Evolutionary conservation across 2,797 vertebrate species (phyloP), one percentile per base, ranked within the genome.

Genomic region (Danio jaintianensis): DNA sequence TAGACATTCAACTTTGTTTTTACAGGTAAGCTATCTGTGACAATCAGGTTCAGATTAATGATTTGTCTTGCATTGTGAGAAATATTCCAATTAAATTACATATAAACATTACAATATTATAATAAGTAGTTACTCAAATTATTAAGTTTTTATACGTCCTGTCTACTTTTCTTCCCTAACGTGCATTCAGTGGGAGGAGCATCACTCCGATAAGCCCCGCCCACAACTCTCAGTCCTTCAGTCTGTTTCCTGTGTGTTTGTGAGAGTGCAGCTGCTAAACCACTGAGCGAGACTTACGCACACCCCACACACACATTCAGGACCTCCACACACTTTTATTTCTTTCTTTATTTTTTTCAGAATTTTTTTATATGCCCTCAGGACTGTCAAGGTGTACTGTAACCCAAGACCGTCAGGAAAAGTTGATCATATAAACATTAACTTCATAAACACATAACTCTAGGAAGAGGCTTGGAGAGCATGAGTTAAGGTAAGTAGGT

Each of bases 401-500:
- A 56, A 72, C 50, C 53, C 40, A 58, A 58, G 48, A 38, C 72
- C 43, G 18, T 29, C 42, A 47, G 58, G 48, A 22, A 22, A 42
- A 43, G 36, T 7, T 64, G n/a, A 43, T 13, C 5, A 53, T 64
- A 64, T 36, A 53, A 15, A 76, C 8, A 64, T 76, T 64, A 43
- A 64, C 8, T 0, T 66, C n/a, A 55, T 53, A 76, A 66, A 66
- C 48, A 64, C 20, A n/a, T 22, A 61, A 48, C 18, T 64, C n/a
- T 15, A 11, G 38, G 18, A 52, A 52, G 22, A 52, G 48, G 5
- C 7, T 50, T 20, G 40, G 29, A 18, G 61, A 66, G 36, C 29
- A 76, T 63, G 61, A 22, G n/a, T 53, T 76, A 66, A 76, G 61
- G 74, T 76, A 9, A 76, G 74, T 7, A 55, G 16, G 8, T 6